phyloP scores from a whole-genome alignment of 1,140 invertebrate species.

The Holotrichia oblita region DNA sequence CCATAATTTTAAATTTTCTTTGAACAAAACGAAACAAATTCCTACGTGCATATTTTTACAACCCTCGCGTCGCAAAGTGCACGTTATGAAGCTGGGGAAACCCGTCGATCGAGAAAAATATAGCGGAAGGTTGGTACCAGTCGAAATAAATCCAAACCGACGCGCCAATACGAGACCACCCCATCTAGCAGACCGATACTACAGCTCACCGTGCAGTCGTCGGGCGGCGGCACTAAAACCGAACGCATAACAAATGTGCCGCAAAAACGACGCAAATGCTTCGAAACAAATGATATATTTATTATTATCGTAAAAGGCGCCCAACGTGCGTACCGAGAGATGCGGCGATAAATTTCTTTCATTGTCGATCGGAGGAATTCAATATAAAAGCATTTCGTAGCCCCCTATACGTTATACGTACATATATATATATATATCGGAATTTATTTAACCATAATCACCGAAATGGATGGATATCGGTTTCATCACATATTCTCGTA shows the following conservation, averaged over 20 bases:
- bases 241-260: slow-evolving; percentile 55
- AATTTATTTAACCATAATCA: slow-evolving; percentile 33
- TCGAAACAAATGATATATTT: slow-evolving; percentile 55
- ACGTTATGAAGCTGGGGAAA: not conserved
- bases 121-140: slow-evolving; percentile 49
- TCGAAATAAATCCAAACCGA: slow-evolving; percentile 43
- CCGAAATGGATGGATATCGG: slow-evolving; percentile 29
- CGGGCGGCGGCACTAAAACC: slow-evolving; percentile 48
- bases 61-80: no score
- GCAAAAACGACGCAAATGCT: slow-evolving; percentile 55
- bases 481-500: slow-evolving; percentile 15
- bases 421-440: not conserved
- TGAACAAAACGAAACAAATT: no score
- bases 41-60: no score
- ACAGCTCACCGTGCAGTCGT: not conserved
- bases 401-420: not conserved
- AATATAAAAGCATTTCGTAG: slow-evolving; percentile 3
- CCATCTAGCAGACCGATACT: not conserved
- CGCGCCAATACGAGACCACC: not conserved
- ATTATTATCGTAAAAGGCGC: slow-evolving; percentile 49
- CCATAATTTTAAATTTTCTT: no score
- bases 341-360: slow-evolving; percentile 38
- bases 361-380: slow-evolving; percentile 38
- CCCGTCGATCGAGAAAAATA: slow-evolving; percentile 47
- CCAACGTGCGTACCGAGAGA: not conserved